A percentile compares a stretch with the other conserved stretches of the same genome.
phyloP scores from a whole-genome alignment of 2,888 invertebrate genomes.

The Clusia tigrina region DNA sequence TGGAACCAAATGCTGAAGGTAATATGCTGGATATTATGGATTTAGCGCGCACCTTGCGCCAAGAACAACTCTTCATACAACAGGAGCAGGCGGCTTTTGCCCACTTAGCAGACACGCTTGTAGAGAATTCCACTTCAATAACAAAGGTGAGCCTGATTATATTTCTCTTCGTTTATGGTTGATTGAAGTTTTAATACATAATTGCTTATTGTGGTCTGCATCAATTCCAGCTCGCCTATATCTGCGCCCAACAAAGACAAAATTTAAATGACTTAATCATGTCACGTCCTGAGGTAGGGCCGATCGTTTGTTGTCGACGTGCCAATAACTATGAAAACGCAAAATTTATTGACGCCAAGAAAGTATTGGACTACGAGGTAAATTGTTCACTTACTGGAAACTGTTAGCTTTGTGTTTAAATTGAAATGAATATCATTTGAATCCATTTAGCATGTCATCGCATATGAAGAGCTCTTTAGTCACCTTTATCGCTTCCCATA shows the following conservation, averaged over 20 bases:
- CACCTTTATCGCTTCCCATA: slow-evolving; percentile 74
- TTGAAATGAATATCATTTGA: not conserved
- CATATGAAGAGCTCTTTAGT: slow-evolving; percentile 75
- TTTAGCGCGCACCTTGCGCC: slow-evolving; percentile 63
- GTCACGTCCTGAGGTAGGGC: slow-evolving; percentile 78
- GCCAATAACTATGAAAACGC: slow-evolving; percentile 71
- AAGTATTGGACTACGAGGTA: slow-evolving; percentile 84
- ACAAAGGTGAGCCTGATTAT: slow-evolving; percentile 57
- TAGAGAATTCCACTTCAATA: slow-evolving; percentile 67
- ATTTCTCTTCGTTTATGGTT: slow-evolving; percentile 6
- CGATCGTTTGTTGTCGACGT: slow-evolving; percentile 78
- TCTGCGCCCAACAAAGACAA: slow-evolving; percentile 85
- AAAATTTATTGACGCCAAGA: slow-evolving; percentile 81
- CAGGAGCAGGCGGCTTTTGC: slow-evolving; percentile 85
- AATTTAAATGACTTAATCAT: slow-evolving; percentile 80
- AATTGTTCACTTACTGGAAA: too few species aligned
- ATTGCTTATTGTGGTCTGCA: slow-evolving; percentile 12
- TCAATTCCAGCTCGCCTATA: slow-evolving; percentile 78
- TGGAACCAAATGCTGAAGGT: slow-evolving; percentile 61
- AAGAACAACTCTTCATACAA: slow-evolving; percentile 85
- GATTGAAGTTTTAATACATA: not conserved
- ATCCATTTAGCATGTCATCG: slow-evolving; percentile 66
- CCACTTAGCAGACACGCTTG: slow-evolving; percentile 77
- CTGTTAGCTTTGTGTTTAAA: too few species aligned
- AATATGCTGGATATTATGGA: slow-evolving; percentile 65